A percentile compares a stretch with the other conserved stretches of the same genome.
phyloP scores from a whole-genome alignment of 2,888 invertebrate species.

The Lasius fuliginosus region DNA sequence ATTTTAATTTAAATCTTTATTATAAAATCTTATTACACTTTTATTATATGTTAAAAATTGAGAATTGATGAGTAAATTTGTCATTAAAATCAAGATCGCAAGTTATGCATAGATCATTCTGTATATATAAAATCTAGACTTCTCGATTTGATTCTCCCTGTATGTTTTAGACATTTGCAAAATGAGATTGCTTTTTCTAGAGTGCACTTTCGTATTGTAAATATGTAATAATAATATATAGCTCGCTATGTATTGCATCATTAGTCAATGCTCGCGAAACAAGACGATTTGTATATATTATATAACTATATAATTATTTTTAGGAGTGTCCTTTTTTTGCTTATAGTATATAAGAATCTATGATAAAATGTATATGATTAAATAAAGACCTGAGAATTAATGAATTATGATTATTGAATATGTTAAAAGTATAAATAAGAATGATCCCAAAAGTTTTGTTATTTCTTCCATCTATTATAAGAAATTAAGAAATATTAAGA shows the following conservation, averaged over 20 bases:
- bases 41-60: not conserved
- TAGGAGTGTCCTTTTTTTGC: conserved; percentile 63
- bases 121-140: conserved; percentile 20
- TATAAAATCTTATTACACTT: not conserved
- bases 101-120: not conserved
- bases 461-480: not conserved
- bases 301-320: conserved; percentile 73
- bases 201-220: conserved; percentile 67
- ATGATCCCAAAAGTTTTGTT: conserved; percentile 48
- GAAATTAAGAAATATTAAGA: not conserved
- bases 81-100: not conserved
- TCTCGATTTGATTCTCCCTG: not conserved
- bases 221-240: conserved; percentile 74
- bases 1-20: not conserved
- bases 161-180: conserved; percentile 23
- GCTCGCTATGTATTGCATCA: conserved; percentile 65
- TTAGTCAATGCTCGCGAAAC: conserved; percentile 64
- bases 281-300: conserved; percentile 74
- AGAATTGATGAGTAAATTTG: not conserved
- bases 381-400: conserved; percentile 65
- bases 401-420: conserved; percentile 68
- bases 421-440: conserved; percentile 75
- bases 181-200: conserved; percentile 67
- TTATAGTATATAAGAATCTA: conserved; percentile 68
- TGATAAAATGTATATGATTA: conserved; percentile 60